Base-by-base conservation (phyloP, 2,797 vertebrate genomes). In the Liparis tanakae region DNA sequence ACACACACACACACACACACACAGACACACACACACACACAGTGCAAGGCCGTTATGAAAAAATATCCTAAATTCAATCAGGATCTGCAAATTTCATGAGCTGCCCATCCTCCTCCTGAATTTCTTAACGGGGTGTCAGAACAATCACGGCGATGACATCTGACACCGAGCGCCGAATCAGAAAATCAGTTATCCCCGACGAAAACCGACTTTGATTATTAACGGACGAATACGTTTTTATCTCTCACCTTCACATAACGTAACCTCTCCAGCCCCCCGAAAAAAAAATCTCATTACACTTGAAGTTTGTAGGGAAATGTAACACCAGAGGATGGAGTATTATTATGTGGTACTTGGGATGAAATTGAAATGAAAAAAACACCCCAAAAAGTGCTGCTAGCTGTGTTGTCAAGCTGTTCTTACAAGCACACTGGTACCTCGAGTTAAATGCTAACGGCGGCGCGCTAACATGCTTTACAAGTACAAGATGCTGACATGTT, bases 61-160 rank as follows among this genome's bases (percentile, higher is more conserved):
- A 97, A 96, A 97, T 96, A 92, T 88, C 82, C 95, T 89, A 94
- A 96, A 97, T 97, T 96, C 95, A 96, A 96, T 96, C 95, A 97
- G 94, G 94, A 94, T 93, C 95, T 97, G 96, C 95, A 97, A 96
- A 95, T 97, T 97, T 97, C 94, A 97, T 96, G 95, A 97, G 95
- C 94, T 30, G 91, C 93, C 94, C 94, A 89, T 95, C 96, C 94
- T 94, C 91, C 93, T 95, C 91, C 93, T 93, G 94, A 95, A 96
- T 96, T 95, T 96, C 95, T 95, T 94, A 95, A 94, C 94, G 82
- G 91, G 91, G 86, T 96, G 96, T 97, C 96, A 97, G 95, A 97
- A 96, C 96, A 96, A 96, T 96, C 94, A 91, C 74, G 87, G 87
- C 88, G 79, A 89, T 95, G 94, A 93, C 95, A 84, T 91, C 86